Percentiles rank a stretch among this genome's conserved stretches.
Conservation (phyloP, 2,888 invertebrate species). For the Netelia fuscicornis region DNA sequence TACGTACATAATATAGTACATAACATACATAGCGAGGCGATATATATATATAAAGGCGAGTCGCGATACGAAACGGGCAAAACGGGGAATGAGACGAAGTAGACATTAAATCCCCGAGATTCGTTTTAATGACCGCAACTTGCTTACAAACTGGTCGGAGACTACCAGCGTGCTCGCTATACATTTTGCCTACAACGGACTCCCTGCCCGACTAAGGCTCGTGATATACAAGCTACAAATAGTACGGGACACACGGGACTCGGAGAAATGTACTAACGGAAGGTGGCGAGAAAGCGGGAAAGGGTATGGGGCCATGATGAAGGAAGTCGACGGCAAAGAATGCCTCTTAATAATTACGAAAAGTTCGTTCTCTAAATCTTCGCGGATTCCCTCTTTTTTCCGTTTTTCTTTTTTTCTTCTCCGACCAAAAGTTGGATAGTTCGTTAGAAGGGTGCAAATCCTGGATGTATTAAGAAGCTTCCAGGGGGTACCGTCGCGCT, state of each 20-base stretch:
- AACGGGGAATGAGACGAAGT: slow-evolving; percentile 70
- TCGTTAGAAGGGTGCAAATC: slow-evolving; percentile 19
- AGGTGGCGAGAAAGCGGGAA: slow-evolving; percentile 62
- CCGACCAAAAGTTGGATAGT: slow-evolving; percentile 47
- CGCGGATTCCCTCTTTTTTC: slow-evolving; percentile 16
- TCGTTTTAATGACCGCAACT: slow-evolving; percentile 84
- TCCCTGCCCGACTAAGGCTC: slow-evolving; percentile 49
- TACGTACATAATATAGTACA: slow-evolving; percentile 44
- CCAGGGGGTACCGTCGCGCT: background rate
- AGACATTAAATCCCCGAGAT: slow-evolving; percentile 84
- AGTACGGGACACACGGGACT: slow-evolving; percentile 7
- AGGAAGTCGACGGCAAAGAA: slow-evolving; percentile 60
- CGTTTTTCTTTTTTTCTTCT: background rate
- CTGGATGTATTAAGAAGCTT: slow-evolving; percentile 35
- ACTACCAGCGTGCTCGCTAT: slow-evolving; percentile 54
- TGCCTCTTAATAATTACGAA: slow-evolving; percentile 65
- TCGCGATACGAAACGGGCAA: slow-evolving; percentile 49
- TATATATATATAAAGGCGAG: slow-evolving; percentile 17
- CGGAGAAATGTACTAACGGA: slow-evolving; percentile 13
- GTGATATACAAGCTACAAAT: slow-evolving; percentile 41
- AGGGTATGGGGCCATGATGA: slow-evolving; percentile 73
- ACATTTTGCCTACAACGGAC: slow-evolving; percentile 55
- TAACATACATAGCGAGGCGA: slow-evolving; percentile 19
- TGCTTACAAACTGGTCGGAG: slow-evolving; percentile 83
- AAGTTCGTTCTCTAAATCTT: slow-evolving; percentile 54